These are phyloP conservation scores for Drosophila birchii DNA, from an alignment of 2,888 invertebrate species.

Conservation along the genomic window DNA sequence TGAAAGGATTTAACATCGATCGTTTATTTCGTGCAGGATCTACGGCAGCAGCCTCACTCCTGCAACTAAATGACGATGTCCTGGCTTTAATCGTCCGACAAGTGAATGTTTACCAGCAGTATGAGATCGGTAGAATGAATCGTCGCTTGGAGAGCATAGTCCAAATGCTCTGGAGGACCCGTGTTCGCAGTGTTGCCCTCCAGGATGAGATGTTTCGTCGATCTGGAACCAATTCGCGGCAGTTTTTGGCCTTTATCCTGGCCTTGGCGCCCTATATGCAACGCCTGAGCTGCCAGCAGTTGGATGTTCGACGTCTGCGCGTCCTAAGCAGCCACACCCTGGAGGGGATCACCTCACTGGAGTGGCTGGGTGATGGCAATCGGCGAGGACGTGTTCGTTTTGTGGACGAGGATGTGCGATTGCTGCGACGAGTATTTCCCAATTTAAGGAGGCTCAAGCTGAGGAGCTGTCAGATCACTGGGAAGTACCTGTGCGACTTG, in stretches of 20 bases:
- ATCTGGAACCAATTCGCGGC: conserved; percentile 28
- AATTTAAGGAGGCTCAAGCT: conserved; percentile 62
- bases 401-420: conserved; percentile 73
- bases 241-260: conserved; percentile 64
- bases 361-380: conserved; percentile 53
- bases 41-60: conserved; percentile 45
- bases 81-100: conserved; percentile 66
- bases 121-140: conserved; percentile 64
- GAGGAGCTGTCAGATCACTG: conserved; percentile 70
- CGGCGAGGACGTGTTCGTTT: conserved; percentile 59
- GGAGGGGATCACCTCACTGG: conserved; percentile 51
- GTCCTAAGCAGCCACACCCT: conserved; percentile 54
- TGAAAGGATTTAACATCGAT: background rate
- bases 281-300: conserved; percentile 58
- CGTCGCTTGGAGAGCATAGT: conserved; percentile 67
- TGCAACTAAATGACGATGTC: conserved; percentile 78
- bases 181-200: conserved; percentile 57
- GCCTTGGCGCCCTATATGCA: conserved; percentile 61
- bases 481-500: conserved; percentile 66
- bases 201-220: conserved; percentile 58
- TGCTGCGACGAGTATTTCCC: conserved; percentile 68
- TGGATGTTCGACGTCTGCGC: conserved; percentile 65
- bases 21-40: conserved; percentile 8
- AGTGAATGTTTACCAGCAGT: conserved; percentile 69
- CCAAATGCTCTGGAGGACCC: conserved; percentile 66